These are phyloP conservation scores for Nowickia ferox DNA, from an alignment of 2,888 invertebrate genomes.

Conservation along the genomic window DNA sequence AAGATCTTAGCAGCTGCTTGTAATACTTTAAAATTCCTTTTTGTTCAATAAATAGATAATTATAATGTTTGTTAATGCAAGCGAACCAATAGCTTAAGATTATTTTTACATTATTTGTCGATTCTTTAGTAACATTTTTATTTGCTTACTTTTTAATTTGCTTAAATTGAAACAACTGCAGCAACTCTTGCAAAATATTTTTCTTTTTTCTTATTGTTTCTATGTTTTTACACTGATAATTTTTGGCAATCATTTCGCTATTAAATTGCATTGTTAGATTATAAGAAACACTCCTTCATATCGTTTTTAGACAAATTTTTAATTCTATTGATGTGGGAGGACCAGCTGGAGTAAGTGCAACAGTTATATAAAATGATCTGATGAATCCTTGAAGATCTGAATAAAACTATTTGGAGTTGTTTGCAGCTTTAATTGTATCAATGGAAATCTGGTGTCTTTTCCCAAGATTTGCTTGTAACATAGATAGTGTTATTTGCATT, in stretches of 20 bases:
- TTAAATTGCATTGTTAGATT: constrained; percentile 36
- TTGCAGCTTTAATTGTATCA: neutral
- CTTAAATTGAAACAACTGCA: constrained; percentile 33
- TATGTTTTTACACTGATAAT: neutral
- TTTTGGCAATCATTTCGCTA: constrained; percentile 49
- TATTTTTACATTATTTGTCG: neutral
- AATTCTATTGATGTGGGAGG: constrained; percentile 6
- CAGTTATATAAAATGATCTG: neutral
- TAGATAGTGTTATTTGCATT: neutral
- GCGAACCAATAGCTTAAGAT: constrained; percentile 39
- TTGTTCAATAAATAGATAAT: constrained; percentile 54
- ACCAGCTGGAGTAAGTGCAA: neutral
- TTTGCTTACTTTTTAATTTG: constrained; percentile 32
- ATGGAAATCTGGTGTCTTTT: neutral
- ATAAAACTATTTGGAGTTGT: neutral
- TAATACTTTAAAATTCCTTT: constrained; percentile 38
- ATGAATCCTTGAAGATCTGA: neutral
- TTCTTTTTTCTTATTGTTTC: constrained; percentile 5
- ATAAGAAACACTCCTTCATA: constrained; percentile 50
- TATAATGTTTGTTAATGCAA: constrained; percentile 31
- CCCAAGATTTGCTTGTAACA: neutral
- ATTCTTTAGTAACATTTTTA: constrained; percentile 11
- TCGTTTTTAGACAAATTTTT: neutral
- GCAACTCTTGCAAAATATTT: constrained; percentile 55
- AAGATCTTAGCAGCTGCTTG: constrained; percentile 65